phyloP scores from a whole-genome alignment of 2,113 vertebrate species.

The Clarias macrocephalus region DNA sequence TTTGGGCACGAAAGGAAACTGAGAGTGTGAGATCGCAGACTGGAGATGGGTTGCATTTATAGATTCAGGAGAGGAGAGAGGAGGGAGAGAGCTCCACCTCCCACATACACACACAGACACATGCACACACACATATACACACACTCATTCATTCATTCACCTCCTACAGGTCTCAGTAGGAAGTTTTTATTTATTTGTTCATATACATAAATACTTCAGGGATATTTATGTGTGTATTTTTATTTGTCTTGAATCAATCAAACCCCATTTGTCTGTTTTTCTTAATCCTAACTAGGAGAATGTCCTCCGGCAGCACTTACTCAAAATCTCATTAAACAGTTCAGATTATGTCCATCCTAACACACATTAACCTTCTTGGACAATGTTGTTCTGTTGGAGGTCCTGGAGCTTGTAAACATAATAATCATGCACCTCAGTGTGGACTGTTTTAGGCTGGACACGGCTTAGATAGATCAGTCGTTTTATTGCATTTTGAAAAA shows the following conservation, averaged over 20 bases:
- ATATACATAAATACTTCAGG: background rate
- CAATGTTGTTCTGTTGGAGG: background rate
- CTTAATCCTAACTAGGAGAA: background rate
- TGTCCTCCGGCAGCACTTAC: background rate
- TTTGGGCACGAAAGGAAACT: too few species aligned
- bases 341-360: background rate
- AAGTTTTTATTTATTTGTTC: background rate
- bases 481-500: background rate
- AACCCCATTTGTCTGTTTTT: conserved; percentile 14
- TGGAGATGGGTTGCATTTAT: conserved; percentile 11
- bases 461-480: background rate
- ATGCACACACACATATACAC: background rate
- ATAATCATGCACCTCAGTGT: background rate
- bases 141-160: background rate
- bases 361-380: background rate
- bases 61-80: background rate
- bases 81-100: conserved; percentile 19
- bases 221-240: background rate
- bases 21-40: background rate
- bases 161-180: background rate
- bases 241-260: background rate
- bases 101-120: background rate
- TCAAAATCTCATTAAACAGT: background rate
- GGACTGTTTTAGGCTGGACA: background rate
- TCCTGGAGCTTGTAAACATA: background rate